Evolutionary conservation across 2,113 vertebrate genomes (phyloP).

Genomic region (Dromaius novaehollandiae): DNA sequence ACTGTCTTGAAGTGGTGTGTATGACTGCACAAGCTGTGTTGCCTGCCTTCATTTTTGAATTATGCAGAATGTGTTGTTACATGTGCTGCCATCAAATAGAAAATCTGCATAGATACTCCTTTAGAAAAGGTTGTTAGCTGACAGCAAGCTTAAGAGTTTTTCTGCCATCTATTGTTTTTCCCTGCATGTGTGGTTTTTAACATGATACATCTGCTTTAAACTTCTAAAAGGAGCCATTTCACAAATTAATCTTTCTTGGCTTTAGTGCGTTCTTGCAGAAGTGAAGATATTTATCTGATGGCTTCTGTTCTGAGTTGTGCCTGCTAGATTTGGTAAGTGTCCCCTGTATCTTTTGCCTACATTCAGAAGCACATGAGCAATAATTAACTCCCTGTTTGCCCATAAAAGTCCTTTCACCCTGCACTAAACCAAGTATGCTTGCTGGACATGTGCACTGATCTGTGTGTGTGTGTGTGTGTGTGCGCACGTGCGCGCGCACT

Average conservation of each 20-base stretch:
- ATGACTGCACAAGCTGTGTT: neutral
- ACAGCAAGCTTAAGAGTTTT: neutral
- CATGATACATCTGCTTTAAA: neutral
- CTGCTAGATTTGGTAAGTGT: neutral
- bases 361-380: constrained; percentile 6
- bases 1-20: neutral
- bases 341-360: neutral
- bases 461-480: neutral
- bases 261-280: neutral
- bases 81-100: neutral
- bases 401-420: neutral
- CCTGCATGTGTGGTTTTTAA: neutral
- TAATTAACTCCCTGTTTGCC: constrained; percentile 67
- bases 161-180: neutral
- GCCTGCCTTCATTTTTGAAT: neutral
- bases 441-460: neutral
- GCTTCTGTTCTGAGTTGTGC: neutral
- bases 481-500: neutral
- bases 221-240: neutral
- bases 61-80: neutral
- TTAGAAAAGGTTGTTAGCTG: neutral
- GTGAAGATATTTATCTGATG: neutral
- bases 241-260: neutral
- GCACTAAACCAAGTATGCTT: neutral
- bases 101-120: fast-evolving